Evolutionary conservation across 2,888 invertebrate species (phyloP).

Genomic region (Xanthia togata): DNA sequence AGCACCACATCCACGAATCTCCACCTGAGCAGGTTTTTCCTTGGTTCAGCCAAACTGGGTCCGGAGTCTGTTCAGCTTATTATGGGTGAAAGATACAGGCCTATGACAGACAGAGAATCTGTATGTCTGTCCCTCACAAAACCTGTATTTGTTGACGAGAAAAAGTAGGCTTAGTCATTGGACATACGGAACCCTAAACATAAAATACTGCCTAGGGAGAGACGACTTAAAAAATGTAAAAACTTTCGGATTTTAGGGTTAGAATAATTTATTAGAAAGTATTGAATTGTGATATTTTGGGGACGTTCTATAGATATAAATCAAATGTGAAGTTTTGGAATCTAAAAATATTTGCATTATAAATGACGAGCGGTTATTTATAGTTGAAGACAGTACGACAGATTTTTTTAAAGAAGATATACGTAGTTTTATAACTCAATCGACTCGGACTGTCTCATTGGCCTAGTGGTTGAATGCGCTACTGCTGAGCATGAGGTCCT

Average conservation of each 20-base stretch:
- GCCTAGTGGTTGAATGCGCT: no score
- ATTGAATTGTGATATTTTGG: slow-evolving; percentile 44
- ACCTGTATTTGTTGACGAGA: no score
- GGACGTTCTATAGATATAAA: slow-evolving; percentile 21
- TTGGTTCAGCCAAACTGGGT: background rate
- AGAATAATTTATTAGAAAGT: slow-evolving; percentile 46
- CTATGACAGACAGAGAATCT: background rate
- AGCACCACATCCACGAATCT: background rate
- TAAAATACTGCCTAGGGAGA: slow-evolving; percentile 52
- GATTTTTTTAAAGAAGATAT: background rate
- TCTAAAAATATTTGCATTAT: slow-evolving; percentile 19
- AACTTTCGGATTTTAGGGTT: slow-evolving; percentile 47
- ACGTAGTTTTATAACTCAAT: no score
- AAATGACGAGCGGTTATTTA: slow-evolving; percentile 10
- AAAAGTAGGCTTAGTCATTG: no score
- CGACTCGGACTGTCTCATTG: no score
- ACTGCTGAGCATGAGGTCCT: no score
- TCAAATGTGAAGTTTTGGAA: slow-evolving; percentile 26
- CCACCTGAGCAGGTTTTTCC: background rate
- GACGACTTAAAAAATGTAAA: slow-evolving; percentile 43
- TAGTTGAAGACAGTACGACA: background rate
- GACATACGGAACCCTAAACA: slow-evolving; percentile 19
- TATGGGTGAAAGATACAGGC: background rate
- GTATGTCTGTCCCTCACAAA: no score
- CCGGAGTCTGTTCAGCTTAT: background rate